Conservation (phyloP, 2,888 invertebrate genomes). For the Notodromas monacha region DNA sequence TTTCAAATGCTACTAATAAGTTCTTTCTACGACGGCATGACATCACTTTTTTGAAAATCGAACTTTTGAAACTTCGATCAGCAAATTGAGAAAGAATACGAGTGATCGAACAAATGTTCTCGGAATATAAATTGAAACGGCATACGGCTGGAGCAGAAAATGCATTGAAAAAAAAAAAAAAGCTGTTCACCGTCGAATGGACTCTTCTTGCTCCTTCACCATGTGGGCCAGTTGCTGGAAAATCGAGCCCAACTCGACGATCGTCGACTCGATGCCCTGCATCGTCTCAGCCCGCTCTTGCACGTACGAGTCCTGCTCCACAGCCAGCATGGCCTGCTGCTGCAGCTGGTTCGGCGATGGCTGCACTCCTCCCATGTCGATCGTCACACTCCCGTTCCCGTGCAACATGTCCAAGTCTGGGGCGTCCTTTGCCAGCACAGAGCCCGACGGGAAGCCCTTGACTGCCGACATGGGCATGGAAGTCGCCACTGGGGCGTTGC, state of each 20-base stretch:
- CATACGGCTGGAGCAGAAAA: too few species aligned
- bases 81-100: too few species aligned
- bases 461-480: constrained; percentile 27
- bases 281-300: constrained; percentile 82
- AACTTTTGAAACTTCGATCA: too few species aligned
- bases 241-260: constrained; percentile 92
- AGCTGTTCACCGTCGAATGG: constrained; percentile 59
- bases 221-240: constrained; percentile 27
- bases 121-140: too few species aligned
- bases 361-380: constrained; percentile 42
- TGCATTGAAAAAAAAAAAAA: too few species aligned
- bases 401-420: too few species aligned
- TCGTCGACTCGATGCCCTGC: constrained; percentile 96
- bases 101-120: too few species aligned
- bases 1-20: too few species aligned
- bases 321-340: constrained; percentile 31
- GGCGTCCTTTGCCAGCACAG: constrained; percentile 16
- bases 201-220: constrained; percentile 96
- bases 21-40: too few species aligned
- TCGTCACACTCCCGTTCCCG: constrained; percentile 34
- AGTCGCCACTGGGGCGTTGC: constrained; percentile 28
- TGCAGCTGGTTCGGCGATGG: constrained; percentile 19
- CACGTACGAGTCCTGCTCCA: constrained; percentile 54
- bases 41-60: too few species aligned
- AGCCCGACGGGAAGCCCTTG: constrained; percentile 19